Conservation (phyloP, 2,888 invertebrate species). For the Apodemia hepburni region DNA sequence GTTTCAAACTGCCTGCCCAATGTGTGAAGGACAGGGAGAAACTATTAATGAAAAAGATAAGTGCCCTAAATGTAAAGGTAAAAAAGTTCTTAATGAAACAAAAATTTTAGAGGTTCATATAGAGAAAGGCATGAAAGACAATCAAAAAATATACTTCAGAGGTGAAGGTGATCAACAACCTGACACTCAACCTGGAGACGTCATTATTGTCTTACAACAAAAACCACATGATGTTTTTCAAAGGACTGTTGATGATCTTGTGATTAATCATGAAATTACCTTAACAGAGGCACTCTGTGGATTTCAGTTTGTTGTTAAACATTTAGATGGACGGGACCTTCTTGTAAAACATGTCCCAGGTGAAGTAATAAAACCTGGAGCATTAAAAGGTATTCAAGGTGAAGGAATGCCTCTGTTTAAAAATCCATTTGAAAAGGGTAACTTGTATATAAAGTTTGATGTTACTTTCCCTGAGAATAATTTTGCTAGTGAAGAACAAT, state of each 20-base stretch:
- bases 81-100: conserved; percentile 89
- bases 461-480: conserved; percentile 91
- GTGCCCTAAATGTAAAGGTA: conserved; percentile 90
- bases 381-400: conserved; percentile 86
- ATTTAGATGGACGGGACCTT: conserved; percentile 93
- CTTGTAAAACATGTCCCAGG: conserved; percentile 89
- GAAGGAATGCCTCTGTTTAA: conserved; percentile 96
- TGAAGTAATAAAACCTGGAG: conserved; percentile 91
- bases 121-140: conserved; percentile 93
- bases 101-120: conserved; percentile 93
- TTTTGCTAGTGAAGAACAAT: conserved; percentile 84
- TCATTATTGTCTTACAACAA: conserved; percentile 91
- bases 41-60: conserved; percentile 90
- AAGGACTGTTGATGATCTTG: conserved; percentile 87
- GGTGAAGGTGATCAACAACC: conserved; percentile 96
- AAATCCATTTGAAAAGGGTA: conserved; percentile 92
- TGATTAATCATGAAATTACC: conserved; percentile 87
- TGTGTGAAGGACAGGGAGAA: conserved; percentile 85
- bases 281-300: conserved; percentile 96
- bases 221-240: conserved; percentile 90
- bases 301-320: conserved; percentile 90
- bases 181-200: conserved; percentile 92
- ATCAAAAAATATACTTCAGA: conserved; percentile 91
- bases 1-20: conserved; percentile 80
- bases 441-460: conserved; percentile 92